A percentile compares a stretch with the other conserved stretches of the same genome.
Evolutionary conservation across 2,797 vertebrate species (phyloP).

Genomic region (Pseudopleuronectes americanus): DNA sequence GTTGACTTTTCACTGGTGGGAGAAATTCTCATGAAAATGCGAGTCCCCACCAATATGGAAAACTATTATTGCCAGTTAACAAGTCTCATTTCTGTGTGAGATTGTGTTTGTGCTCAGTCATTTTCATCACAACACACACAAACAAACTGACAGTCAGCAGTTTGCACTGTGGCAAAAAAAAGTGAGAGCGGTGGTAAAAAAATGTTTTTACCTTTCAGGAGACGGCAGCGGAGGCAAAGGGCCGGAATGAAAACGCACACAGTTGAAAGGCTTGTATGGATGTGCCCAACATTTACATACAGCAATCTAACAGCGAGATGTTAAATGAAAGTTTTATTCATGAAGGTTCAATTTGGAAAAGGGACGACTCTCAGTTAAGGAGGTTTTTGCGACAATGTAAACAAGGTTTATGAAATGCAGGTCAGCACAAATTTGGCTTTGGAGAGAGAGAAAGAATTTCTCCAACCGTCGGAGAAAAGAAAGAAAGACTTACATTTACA

Average conservation of each 20-base stretch:
- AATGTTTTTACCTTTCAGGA: slow-evolving; percentile 48
- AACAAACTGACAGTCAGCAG: slow-evolving; percentile 71
- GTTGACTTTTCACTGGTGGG: slow-evolving; percentile 32
- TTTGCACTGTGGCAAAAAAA: slow-evolving; percentile 53
- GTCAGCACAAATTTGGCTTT: slow-evolving; percentile 33
- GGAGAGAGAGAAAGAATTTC: not conserved
- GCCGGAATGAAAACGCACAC: slow-evolving; percentile 29
- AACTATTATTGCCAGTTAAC: slow-evolving; percentile 40
- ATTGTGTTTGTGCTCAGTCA: slow-evolving; percentile 52
- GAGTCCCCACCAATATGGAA: slow-evolving; percentile 13
- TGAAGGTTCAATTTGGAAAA: slow-evolving; percentile 16
- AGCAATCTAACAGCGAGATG: slow-evolving; percentile 27
- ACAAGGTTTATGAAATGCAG: slow-evolving; percentile 32
- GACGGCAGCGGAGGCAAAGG: slow-evolving; percentile 25
- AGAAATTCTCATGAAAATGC: slow-evolving; percentile 45
- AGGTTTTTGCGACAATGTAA: slow-evolving; percentile 21
- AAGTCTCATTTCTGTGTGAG: slow-evolving; percentile 41
- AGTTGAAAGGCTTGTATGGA: slow-evolving; percentile 42
- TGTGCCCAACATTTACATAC: slow-evolving; percentile 53
- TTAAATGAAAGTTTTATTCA: slow-evolving; percentile 44
- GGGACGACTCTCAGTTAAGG: not conserved
- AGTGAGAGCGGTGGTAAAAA: slow-evolving; percentile 40
- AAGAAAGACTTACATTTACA: not conserved
- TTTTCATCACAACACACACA: slow-evolving; percentile 59
- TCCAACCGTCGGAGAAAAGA: not conserved